A percentile compares a stretch with the other conserved stretches of the same genome.
Evolutionary conservation across 2,113 vertebrate species (phyloP).

Genomic region (Phyllopteryx taeniolatus): DNA sequence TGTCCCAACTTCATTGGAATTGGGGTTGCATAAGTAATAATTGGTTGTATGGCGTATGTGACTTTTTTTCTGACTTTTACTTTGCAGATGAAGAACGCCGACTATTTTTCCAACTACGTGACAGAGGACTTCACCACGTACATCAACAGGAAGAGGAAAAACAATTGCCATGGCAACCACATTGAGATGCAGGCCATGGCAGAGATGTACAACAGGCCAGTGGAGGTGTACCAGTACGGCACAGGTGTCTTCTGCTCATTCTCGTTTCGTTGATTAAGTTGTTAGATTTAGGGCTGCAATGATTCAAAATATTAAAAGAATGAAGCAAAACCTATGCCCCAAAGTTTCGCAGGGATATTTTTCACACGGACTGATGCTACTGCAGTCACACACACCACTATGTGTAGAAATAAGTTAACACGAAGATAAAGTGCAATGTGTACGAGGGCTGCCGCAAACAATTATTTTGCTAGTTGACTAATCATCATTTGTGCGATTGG

Average conservation of each 20-base stretch:
- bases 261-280: background rate
- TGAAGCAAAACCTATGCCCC: background rate
- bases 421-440: background rate
- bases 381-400: background rate
- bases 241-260: constrained; percentile 71
- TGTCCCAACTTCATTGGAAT: too few species aligned
- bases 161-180: constrained; percentile 94
- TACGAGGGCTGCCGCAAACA: background rate
- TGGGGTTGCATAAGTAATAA: background rate
- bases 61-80: background rate
- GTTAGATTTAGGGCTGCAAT: background rate
- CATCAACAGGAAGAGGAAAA: constrained; percentile 95
- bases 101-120: constrained; percentile 96
- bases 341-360: too few species aligned
- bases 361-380: too few species aligned
- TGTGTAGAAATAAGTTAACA: background rate
- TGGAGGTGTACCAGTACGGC: constrained; percentile 92
- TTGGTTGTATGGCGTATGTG: background rate
- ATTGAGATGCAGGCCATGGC: constrained; percentile 99
- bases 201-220: constrained; percentile 94
- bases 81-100: constrained; percentile 89
- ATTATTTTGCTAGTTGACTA: too few species aligned
- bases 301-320: background rate
- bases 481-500: too few species aligned
- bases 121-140: constrained; percentile 95